Conservation (phyloP, 2,113 vertebrate species). For the Oncorhynchus nerka region DNA sequence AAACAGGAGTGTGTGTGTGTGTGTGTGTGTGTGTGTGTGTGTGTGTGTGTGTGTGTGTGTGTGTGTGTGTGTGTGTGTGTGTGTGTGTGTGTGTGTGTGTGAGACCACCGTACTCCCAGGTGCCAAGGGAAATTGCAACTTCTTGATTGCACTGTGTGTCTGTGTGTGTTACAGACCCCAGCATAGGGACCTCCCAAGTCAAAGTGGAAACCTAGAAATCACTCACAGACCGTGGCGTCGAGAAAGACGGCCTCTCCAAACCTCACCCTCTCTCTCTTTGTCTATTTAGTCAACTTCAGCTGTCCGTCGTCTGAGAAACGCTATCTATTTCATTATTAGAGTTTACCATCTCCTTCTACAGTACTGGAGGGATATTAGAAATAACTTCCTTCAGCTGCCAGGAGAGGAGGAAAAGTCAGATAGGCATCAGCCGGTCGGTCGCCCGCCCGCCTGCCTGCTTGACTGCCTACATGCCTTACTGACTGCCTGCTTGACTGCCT, state of each 20-base stretch:
- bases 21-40: no score
- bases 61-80: no score
- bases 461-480: fast-evolving
- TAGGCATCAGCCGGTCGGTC: not conserved
- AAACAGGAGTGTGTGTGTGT: no score
- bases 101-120: no score
- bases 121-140: no score
- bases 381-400: constrained; percentile 15
- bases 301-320: constrained; percentile 23
- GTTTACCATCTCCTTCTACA: constrained; percentile 22
- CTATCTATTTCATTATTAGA: constrained; percentile 29
- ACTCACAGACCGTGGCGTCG: constrained; percentile 1
- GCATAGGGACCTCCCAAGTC: not conserved
- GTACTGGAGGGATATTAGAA: constrained; percentile 30
- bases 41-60: no score
- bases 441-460: not conserved
- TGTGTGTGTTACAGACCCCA: no score
- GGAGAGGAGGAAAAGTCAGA: constrained; percentile 6
- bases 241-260: not conserved
- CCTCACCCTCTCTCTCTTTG: not conserved
- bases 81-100: no score
- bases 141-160: no score
- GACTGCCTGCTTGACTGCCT: no score
- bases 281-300: constrained; percentile 1
- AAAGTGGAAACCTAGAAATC: not conserved